Evolutionary conservation across 2,113 vertebrate species (phyloP), one percentile per base, ranked within the genome.

Genomic region (Anguilla japonica): DNA sequence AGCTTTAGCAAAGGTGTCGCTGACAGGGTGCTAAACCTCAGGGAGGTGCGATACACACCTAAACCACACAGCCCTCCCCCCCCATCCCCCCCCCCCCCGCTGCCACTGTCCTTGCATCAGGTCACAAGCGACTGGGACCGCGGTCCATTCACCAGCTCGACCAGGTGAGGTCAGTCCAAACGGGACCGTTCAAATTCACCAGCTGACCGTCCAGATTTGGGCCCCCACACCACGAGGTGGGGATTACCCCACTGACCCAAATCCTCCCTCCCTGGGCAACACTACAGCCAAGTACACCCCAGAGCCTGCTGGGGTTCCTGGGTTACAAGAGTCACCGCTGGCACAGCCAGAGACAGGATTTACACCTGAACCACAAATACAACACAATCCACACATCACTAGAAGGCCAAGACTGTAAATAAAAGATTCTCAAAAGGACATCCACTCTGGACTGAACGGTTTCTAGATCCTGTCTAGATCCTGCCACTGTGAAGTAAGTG

Each of bases 391-490:
- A 11, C 7, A 11, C 50, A 53, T 53, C 2, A 53, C 50, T 13
- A 67, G 18, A 26, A 26, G 50, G 50, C 8, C 29, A 60, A 40
- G 82, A 39, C 34, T 0, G 39, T 15, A 15, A n/a, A 7, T 18
- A 40, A n/a, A 75, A 60, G n/a, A 67, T 22, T 67, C 20, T 22
- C 20, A 40, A 34, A 60, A 60, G 16, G 53, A 29, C n/a, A 5
- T 26, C 60, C 14, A 81, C 20, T 82, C 43, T 50, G 6, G 6
- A 46, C 29, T n/a, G 20, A 82, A 50, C 11, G 46, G 43, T 2
- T 22, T 82, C 41, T 50, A 50, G 81, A 82, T 50, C 20, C 81
- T 82, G 43, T 82, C 41, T 50, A 50, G 81, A 82, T 50, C 20
- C 81, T 82, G 43, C 81, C 41, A n/a, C 46, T 29, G 46, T 41